phyloP scores from a whole-genome alignment of 2,113 vertebrate genomes.

The Pituophis catenifer region DNA sequence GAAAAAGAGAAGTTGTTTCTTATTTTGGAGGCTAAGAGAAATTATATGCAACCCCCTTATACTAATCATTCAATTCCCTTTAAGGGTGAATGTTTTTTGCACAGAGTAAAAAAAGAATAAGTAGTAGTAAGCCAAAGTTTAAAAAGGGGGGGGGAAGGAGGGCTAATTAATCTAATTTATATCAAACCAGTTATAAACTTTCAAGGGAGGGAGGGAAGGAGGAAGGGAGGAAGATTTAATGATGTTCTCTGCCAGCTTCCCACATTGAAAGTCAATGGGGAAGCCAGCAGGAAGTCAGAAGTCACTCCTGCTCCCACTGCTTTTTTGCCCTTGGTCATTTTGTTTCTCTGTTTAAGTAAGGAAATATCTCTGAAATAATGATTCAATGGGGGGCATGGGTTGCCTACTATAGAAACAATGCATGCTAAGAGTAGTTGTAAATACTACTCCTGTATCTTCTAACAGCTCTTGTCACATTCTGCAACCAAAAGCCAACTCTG shows the following conservation, averaged over 20 bases:
- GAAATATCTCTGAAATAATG: background rate
- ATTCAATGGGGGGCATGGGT: background rate
- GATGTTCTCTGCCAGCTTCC: background rate
- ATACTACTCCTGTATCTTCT: background rate
- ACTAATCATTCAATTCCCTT: background rate
- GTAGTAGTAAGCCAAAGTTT: background rate
- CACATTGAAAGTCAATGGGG: background rate
- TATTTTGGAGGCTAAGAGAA: background rate
- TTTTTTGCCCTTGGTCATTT: background rate
- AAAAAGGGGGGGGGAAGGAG: background rate
- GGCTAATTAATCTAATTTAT: background rate
- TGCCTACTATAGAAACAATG: background rate
- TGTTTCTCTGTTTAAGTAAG: background rate
- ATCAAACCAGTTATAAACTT: background rate
- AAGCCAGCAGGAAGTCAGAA: background rate
- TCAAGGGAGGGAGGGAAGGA: background rate
- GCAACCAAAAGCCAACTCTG: background rate
- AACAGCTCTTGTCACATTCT: background rate
- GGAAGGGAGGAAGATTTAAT: background rate
- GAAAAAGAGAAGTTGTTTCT: background rate
- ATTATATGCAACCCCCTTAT: background rate
- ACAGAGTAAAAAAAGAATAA: background rate
- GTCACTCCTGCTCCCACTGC: background rate
- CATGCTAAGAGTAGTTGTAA: background rate
- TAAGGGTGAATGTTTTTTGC: background rate